Evolutionary conservation across 2,113 vertebrate genomes (phyloP).

Genomic region (Lagopus muta): DNA sequence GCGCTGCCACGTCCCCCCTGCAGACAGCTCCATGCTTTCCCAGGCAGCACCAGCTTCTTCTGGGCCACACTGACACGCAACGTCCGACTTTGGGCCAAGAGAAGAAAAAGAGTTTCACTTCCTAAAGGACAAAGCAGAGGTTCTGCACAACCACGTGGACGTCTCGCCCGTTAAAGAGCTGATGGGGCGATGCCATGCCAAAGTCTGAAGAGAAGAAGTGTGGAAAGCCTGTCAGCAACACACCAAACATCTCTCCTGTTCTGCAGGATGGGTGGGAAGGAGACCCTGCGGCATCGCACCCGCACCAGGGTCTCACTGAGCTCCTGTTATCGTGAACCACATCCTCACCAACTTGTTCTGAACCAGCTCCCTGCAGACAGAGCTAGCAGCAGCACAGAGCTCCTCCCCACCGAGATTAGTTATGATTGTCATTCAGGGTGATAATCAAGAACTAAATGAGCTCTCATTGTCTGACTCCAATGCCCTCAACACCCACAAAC

Average conservation of each 20-base stretch:
- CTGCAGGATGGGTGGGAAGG: too few species aligned
- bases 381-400: neutral
- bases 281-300: neutral
- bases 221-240: neutral
- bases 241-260: neutral
- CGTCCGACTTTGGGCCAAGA: neutral
- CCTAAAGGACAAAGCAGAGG: neutral
- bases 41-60: neutral
- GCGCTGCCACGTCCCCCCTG: neutral
- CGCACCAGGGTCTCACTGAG: too few species aligned
- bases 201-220: neutral
- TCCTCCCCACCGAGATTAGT: neutral
- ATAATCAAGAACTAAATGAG: neutral
- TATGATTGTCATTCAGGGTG: neutral
- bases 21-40: neutral
- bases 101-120: neutral
- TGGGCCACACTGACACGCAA: neutral
- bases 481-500: conserved; percentile 3
- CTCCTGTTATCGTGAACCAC: too few species aligned
- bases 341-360: neutral
- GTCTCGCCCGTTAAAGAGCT: neutral
- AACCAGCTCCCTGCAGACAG: neutral
- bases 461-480: neutral
- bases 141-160: too few species aligned
- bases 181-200: neutral